Base-by-base conservation (phyloP, 2,888 invertebrate genomes). In the Aethes cnicana region DNA sequence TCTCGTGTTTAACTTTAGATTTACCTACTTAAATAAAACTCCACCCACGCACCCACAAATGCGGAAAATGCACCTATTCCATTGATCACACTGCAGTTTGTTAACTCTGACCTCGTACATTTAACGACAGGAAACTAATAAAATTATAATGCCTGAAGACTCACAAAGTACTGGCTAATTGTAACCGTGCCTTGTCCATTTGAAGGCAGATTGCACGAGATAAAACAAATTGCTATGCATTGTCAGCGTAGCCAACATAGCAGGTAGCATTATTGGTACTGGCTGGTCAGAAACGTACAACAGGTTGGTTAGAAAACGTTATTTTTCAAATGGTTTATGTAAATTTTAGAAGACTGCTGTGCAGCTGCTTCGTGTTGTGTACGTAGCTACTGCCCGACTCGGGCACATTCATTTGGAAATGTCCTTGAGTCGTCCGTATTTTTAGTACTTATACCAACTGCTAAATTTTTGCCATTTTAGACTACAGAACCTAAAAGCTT, bases 81-180 rank as follows among this genome's bases (percentile, higher is more conserved):
- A 77, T 77, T 66, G 73, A 77, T 70, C 66, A 73, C 66, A 59
- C 68, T 72, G 80, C 77, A 84, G 76, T 78, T 78, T n/a, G n/a
- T n/a, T 79, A 54, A 41, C 64, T 6, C 7, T 18, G 81, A 71
- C 87, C 86, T 85, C 77, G 76, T 55, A 53, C 64, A 71, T 74
- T 87, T 86, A 84, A 86, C 77, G 83, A 82, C 85, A 74, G 85
- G 83, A 84, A 86, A 85, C 83, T 72, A 72, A 77, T 85, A 84
- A 85, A 85, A 81, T 73, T 74, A 82, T 84, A 77, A 76, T 81
- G 77, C 80, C 73, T 79, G 77, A 74, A 74, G 75, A 66, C 69
- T 70, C 69, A 81, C 81, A 81, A 83, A 80, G 79, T 71, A 63
- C 66, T 69, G 69, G 72, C 68, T 86, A 84, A 86, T 78, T 79